A percentile compares a stretch with the other conserved stretches of the same genome.
Conservation (phyloP, 2,113 vertebrate species). For the Chaetops frenatus region DNA sequence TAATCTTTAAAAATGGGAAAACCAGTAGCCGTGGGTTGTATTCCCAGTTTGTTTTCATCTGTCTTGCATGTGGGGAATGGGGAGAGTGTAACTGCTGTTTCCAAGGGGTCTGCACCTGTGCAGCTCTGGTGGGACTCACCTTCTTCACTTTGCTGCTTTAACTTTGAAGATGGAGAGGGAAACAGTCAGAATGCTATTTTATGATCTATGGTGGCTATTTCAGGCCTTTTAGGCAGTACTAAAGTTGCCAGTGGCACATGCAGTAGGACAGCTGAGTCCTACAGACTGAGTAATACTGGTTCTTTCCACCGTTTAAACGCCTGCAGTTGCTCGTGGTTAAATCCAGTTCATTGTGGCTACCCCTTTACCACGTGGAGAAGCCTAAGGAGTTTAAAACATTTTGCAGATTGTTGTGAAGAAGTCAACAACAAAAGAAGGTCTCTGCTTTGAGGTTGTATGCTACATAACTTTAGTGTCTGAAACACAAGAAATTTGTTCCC, state of each 20-base stretch:
- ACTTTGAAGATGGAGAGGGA: background rate
- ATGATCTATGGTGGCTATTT: background rate
- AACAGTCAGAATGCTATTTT: background rate
- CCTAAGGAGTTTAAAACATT: background rate
- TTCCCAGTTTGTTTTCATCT: background rate
- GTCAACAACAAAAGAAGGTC: background rate
- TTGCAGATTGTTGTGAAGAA: background rate
- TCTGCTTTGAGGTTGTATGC: background rate
- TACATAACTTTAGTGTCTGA: background rate
- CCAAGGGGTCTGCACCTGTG: accelerated
- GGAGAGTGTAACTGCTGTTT: background rate
- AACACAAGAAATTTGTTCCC: background rate
- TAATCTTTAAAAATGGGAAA: background rate
- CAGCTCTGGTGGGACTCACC: background rate
- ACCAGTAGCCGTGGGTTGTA: background rate
- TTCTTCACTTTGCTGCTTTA: background rate
- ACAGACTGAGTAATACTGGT: background rate
- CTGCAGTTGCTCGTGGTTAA: background rate
- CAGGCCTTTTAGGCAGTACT: background rate
- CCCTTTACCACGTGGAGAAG: background rate
- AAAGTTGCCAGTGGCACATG: background rate
- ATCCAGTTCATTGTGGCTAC: background rate
- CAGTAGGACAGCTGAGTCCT: background rate
- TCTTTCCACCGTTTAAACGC: background rate
- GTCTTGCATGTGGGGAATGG: background rate